phyloP scores from a whole-genome alignment of 2,888 invertebrate genomes.

The Osmoderma eremita region DNA sequence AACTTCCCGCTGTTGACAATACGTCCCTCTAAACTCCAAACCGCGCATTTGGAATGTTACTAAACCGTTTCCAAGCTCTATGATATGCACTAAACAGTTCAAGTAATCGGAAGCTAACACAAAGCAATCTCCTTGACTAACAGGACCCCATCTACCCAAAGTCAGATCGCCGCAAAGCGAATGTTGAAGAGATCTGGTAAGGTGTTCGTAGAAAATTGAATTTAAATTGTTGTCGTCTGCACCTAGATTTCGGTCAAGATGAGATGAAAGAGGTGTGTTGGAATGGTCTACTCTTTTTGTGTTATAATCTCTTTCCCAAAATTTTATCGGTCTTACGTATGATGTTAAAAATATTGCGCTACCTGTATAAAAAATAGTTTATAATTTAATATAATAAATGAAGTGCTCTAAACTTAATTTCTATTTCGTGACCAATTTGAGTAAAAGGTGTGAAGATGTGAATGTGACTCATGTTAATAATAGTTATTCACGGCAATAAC shows the following conservation, averaged over 20 bases:
- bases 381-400: neutral
- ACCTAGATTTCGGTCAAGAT: conserved; percentile 92
- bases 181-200: conserved; percentile 95
- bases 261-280: conserved; percentile 93
- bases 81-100: conserved; percentile 97
- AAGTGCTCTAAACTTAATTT: too few relatives aligned
- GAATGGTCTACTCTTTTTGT: conserved; percentile 97
- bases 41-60: conserved; percentile 98
- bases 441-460: too few relatives aligned
- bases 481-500: too few relatives aligned
- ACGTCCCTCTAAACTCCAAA: conserved; percentile 97
- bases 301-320: conserved; percentile 99
- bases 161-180: conserved; percentile 93
- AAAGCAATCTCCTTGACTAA: conserved; percentile 97
- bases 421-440: too few relatives aligned
- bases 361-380: conserved; percentile 69
- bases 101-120: conserved; percentile 97
- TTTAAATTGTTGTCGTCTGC: conserved; percentile 98
- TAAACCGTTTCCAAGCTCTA: conserved; percentile 97
- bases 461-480: too few relatives aligned
- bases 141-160: conserved; percentile 95
- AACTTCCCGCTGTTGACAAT: conserved; percentile 98
- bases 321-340: conserved; percentile 98
- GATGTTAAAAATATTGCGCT: conserved; percentile 99
- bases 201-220: conserved; percentile 98